Conservation (phyloP, 2,888 invertebrate genomes). For the Syrista parreyssii region DNA sequence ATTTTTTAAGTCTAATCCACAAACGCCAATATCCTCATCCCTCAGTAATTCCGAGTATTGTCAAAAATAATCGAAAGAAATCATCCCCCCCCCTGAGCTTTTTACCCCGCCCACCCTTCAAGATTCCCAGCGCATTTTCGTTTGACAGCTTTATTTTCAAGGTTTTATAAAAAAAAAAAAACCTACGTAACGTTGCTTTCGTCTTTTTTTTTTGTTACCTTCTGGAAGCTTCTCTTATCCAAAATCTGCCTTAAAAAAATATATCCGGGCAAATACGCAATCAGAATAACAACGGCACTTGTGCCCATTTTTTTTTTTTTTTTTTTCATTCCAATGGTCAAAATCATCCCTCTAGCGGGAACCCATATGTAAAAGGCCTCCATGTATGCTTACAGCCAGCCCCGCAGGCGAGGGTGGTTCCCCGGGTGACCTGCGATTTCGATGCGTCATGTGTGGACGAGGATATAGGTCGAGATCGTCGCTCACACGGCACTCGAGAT, state of each 20-base stretch:
- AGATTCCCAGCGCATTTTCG: no score
- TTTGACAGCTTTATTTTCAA: no score
- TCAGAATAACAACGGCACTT: slow-evolving; percentile 17
- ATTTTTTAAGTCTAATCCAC: no score
- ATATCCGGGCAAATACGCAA: slow-evolving; percentile 25
- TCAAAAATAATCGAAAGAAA: no score
- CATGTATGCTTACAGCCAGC: slow-evolving; percentile 62
- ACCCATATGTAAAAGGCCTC: slow-evolving; percentile 50
- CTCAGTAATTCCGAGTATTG: no score
- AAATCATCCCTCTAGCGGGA: slow-evolving; percentile 7
- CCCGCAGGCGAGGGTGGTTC: slow-evolving; percentile 51
- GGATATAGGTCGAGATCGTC: slow-evolving; percentile 63
- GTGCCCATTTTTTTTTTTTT: neutral
- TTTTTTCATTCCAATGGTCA: neutral
- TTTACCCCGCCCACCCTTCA: no score
- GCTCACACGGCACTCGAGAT: slow-evolving; percentile 63
- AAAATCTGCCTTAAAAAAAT: neutral
- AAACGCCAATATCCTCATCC: no score
- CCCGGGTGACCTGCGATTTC: slow-evolving; percentile 56
- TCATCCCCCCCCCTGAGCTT: no score
- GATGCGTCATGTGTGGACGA: slow-evolving; percentile 64
- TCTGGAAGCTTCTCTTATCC: neutral
- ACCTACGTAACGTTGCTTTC: no score
- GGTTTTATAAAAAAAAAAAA: no score
- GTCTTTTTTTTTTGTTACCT: no score